phyloP scores from a whole-genome alignment of 2,888 invertebrate species.

The Priocnemis perturbator region DNA sequence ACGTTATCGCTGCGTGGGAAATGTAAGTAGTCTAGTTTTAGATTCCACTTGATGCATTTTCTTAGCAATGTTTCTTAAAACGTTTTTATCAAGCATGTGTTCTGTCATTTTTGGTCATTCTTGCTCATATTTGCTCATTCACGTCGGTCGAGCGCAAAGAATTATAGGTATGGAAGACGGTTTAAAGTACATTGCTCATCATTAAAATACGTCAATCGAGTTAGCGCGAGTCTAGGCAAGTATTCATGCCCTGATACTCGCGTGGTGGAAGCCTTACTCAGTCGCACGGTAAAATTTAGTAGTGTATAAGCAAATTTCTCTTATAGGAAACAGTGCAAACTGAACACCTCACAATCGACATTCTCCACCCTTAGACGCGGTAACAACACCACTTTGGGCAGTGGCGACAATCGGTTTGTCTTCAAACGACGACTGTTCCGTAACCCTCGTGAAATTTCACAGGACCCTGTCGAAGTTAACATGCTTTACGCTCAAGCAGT shows the following conservation, averaged over 20 bases:
- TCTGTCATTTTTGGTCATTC: not conserved
- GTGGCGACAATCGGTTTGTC: conserved; percentile 93
- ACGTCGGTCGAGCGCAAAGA: too few species aligned
- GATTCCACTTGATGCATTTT: too few species aligned
- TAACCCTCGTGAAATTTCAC: conserved; percentile 91
- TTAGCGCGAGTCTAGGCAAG: too few species aligned
- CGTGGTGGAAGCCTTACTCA: not conserved
- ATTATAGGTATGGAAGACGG: too few species aligned
- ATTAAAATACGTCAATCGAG: too few species aligned
- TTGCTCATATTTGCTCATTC: not conserved
- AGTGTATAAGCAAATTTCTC: not conserved
- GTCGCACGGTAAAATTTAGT: not conserved
- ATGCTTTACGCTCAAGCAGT: conserved; percentile 96
- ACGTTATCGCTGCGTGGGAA: conserved; percentile 97
- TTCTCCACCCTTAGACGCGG: conserved; percentile 79
- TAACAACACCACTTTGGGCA: conserved; percentile 82
- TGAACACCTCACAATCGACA: conserved; percentile 76
- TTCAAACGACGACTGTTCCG: conserved; percentile 94
- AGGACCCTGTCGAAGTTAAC: conserved; percentile 96
- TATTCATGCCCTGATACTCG: too few species aligned
- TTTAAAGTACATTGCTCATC: too few species aligned
- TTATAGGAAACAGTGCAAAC: conserved; percentile 78
- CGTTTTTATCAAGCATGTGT: not conserved
- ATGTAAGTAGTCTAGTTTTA: conserved; percentile 78
- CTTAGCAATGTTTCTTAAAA: too few species aligned